These are phyloP conservation scores for Cheilosia impressa DNA, from an alignment of 2,888 invertebrate genomes.

Conservation along the genomic window DNA sequence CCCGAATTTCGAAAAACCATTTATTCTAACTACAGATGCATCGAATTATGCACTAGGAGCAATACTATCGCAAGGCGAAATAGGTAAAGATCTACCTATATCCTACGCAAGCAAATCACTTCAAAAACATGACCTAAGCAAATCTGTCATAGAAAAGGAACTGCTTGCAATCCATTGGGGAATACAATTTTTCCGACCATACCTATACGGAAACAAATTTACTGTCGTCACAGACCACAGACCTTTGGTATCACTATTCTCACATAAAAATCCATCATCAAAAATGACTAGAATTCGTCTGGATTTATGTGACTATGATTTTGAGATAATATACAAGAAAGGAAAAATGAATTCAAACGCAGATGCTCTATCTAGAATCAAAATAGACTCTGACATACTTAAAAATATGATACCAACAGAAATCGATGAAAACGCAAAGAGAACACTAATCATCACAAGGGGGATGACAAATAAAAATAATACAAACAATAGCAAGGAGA, in stretches of 20 bases:
- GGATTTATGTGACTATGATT: constrained; percentile 77
- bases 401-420: constrained; percentile 33
- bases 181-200: constrained; percentile 77
- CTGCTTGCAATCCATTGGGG: constrained; percentile 71
- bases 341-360: constrained; percentile 20
- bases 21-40: constrained; percentile 78
- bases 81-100: constrained; percentile 76
- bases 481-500: neutral
- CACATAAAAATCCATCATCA: constrained; percentile 76
- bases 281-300: constrained; percentile 77
- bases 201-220: constrained; percentile 78
- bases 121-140: constrained; percentile 72
- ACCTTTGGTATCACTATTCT: constrained; percentile 76
- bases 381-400: constrained; percentile 10
- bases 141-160: constrained; percentile 77
- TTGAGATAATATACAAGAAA: constrained; percentile 22
- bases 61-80: constrained; percentile 77
- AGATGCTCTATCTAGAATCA: constrained; percentile 25
- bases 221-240: constrained; percentile 78
- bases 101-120: constrained; percentile 77
- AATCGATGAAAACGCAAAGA: neutral
- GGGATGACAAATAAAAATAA: neutral
- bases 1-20: constrained; percentile 17
- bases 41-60: constrained; percentile 77
- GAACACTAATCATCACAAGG: neutral